Evolutionary conservation across 1,140 invertebrate genomes (phyloP).

Genomic region (Monochamus saltuarius): DNA sequence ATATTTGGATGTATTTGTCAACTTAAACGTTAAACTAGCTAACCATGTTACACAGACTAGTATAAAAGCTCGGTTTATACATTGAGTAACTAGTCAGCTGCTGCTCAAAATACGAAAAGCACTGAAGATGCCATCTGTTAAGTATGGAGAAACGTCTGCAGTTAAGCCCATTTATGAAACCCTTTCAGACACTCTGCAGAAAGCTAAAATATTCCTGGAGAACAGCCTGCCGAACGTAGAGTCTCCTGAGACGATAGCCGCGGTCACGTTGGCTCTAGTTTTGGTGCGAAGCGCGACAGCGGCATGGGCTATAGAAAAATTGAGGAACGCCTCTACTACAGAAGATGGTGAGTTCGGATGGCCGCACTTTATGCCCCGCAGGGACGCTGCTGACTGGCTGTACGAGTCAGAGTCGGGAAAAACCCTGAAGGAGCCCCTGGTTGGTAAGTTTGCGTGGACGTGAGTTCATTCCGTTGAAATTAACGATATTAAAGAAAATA

Average conservation of each 20-base stretch:
- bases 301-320: conserved; percentile 56
- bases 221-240: conserved; percentile 56
- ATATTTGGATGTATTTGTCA: too few relatives aligned
- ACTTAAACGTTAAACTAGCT: too few relatives aligned
- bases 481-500: too few relatives aligned
- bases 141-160: too few relatives aligned
- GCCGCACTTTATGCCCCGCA: conserved; percentile 55
- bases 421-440: conserved; percentile 49
- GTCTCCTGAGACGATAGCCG: conserved; percentile 58
- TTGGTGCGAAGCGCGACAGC: conserved; percentile 58
- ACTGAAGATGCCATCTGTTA: too few relatives aligned
- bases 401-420: conserved; percentile 57
- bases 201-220: conserved; percentile 60
- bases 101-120: too few relatives aligned
- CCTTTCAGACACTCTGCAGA: conserved; percentile 41
- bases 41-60: too few relatives aligned
- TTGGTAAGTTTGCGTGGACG: conserved; percentile 35
- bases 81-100: too few relatives aligned
- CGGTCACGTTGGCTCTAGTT: conserved; percentile 58
- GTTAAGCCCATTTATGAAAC: neutral
- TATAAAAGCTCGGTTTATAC: too few relatives aligned
- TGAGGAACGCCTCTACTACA: conserved; percentile 61
- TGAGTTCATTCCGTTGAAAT: too few relatives aligned
- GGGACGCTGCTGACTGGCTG: conserved; percentile 60
- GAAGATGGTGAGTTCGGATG: conserved; percentile 67